Evolutionary conservation across 2,113 vertebrate genomes (phyloP), one percentile per base, ranked within the genome.

Genomic region (Synodontis membranacea): DNA sequence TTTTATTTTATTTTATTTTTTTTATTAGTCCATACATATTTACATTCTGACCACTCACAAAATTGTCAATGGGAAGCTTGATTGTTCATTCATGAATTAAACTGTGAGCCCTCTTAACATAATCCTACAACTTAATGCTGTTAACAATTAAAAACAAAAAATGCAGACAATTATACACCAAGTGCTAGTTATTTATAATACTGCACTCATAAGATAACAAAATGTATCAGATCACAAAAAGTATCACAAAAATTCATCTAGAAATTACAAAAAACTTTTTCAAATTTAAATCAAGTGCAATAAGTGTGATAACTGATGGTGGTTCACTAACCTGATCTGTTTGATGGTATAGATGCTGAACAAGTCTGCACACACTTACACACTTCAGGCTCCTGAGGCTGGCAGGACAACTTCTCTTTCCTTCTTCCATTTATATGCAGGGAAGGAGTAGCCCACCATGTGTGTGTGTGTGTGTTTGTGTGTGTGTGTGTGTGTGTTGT

Each of bases 271-370:
- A n/a, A 5, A 31, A 10, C 9, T 37, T 54, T 21, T 14, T 46
- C 44, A 34, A 54, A 34, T 1, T 17, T 17, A 62, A 44, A 19
- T 6, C 39, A 62, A 52, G 10, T 31, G 28, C 25, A 72, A 52
- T 34, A 39, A 28, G n/a, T 39, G 9, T 28, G 21, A 54, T 9
- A 44, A 44, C 8, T 66, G 74, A 46, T 52, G 28, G 23, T 87
- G 56, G 42, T 60, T 66, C 54, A 87, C 70, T 87, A 66, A 87
- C 88, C 86, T 89, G 86, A 17, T 84, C 19, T 62, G 81, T 72
- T 78, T 78, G 6, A 21, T 46, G 74, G 12, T 54, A 42, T 46
- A 86, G 28, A 87, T 7, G 54, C 37, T 44, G 37, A 39, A 66
- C 14, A 3, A n/a, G 80, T 64, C 68, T 82, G 48, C 28, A 80